Base-by-base conservation (phyloP, 2,113 vertebrate species). In the Polypterus senegalus region DNA sequence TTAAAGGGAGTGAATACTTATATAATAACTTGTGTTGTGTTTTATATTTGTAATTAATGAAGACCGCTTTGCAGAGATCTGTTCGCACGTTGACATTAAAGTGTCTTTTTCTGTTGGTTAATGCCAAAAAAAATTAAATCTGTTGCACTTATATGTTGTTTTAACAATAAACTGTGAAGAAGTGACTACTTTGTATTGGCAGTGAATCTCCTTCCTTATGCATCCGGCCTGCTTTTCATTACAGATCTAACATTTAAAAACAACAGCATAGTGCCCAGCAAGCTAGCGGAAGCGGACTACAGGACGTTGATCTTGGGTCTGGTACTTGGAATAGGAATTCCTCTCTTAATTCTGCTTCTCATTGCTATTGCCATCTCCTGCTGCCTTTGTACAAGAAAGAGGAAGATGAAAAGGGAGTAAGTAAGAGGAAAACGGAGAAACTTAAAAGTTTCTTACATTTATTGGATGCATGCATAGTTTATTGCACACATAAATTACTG, bases 301-400 rank as follows among this genome's bases (percentile, higher is more conserved):
- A 73, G 59, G 53, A 43, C 72, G 49, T 66, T 89, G 3, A 68
- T 90, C 62, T 58, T 90, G 67, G 79, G 74, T 7, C 70, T 90
- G 75, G 81, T 83, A n/a, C 77, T 90, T 71, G 88, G 88, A 51
- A 83, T 89, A 10, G 81, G 84, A 43, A 78, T 90, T 53, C 85
- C 88, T 5, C 73, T 87, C 49, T 76, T 88, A 1, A 68, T 89
- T 52, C 66, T 89, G 51, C 77, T 87, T 6, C 72, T 89, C 5
- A 66, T 86, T 10, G 27, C 55, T 65, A 71, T 79, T 6, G 69
- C 70, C 1, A 70, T 87, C 43, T 75, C 71, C 69, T 88, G 77
- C 55, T 79, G 77, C 71, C 71, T 65, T 67, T 85, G 78, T 77
- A 75, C 73, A 60, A 70, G 75, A 61, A 87, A 68, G 75, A 88